Conservation (phyloP, 2,113 vertebrate species). For the Aegithalos caudatus region DNA sequence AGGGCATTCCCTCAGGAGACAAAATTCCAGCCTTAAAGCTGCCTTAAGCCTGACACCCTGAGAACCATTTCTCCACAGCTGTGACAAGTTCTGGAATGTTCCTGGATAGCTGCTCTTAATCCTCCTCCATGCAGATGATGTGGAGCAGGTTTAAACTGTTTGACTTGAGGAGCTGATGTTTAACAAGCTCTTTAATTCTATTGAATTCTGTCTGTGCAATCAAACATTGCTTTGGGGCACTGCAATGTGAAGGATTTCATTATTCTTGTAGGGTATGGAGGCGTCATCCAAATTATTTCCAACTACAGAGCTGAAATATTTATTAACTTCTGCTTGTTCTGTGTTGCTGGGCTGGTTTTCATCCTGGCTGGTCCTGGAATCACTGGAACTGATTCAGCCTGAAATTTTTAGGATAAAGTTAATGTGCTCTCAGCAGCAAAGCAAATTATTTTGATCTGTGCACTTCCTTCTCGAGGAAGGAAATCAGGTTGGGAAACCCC, state of each 20-base stretch:
- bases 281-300: neutral
- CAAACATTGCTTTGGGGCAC: constrained; percentile 30
- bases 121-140: neutral
- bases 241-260: constrained; percentile 14
- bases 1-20: neutral
- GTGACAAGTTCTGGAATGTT: neutral
- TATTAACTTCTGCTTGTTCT: constrained; percentile 3
- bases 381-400: neutral
- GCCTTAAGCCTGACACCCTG: neutral
- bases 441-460: neutral
- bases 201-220: constrained; percentile 5
- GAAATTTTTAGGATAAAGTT: neutral
- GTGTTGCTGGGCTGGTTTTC: neutral
- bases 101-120: neutral
- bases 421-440: neutral
- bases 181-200: constrained; percentile 55
- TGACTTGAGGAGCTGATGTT: constrained; percentile 34
- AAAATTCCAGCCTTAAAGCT: neutral
- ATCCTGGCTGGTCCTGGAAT: neutral
- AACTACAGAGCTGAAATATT: neutral
- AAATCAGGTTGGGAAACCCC: neutral
- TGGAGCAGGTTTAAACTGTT: neutral
- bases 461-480: neutral
- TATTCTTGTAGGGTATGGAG: neutral
- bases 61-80: neutral